Percentiles rank a stretch among this genome's conserved stretches.
Conservation (phyloP, 1,140 invertebrate species). For the Tetragnatha versicolor region DNA sequence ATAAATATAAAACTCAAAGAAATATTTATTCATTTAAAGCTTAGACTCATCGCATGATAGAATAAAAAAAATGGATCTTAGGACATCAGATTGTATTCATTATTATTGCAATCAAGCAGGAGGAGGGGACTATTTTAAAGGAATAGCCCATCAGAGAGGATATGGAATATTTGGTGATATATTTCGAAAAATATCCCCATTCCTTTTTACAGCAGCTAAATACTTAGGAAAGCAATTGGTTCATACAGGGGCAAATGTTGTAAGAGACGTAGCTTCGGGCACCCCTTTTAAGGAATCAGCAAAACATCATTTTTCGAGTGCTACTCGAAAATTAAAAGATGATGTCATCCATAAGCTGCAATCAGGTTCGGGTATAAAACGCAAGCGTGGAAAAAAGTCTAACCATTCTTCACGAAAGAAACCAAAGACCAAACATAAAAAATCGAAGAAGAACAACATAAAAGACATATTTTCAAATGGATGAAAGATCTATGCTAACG, state of each 20-base stretch:
- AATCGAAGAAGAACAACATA: too few relatives aligned
- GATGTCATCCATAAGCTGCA: conserved; percentile 15
- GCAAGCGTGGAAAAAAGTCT: not conserved
- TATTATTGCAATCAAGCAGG: conserved; percentile 1
- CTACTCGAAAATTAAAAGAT: not conserved
- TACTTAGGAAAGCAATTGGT: not conserved
- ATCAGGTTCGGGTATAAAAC: conserved; percentile 18
- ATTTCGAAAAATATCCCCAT: not conserved
- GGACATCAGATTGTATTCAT: not conserved
- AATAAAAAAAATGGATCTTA: not conserved
- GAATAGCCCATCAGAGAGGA: not conserved
- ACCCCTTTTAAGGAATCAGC: conserved; percentile 7
- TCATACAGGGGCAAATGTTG: not conserved
- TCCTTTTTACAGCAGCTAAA: not conserved
- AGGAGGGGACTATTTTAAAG: not conserved
- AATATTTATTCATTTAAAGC: too few relatives aligned
- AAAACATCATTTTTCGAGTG: not conserved
- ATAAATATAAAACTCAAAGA: too few relatives aligned
- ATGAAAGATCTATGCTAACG: not conserved
- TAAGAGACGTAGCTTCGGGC: not conserved
- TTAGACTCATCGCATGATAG: too few relatives aligned
- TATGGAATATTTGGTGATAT: conserved; percentile 11
- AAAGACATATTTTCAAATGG: conserved; percentile 1
- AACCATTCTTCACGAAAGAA: not conserved
- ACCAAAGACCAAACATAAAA: not conserved